Evolutionary conservation across 2,888 invertebrate species (phyloP), one percentile per base, ranked within the genome.

Genomic region (Isotomurus palustris): DNA sequence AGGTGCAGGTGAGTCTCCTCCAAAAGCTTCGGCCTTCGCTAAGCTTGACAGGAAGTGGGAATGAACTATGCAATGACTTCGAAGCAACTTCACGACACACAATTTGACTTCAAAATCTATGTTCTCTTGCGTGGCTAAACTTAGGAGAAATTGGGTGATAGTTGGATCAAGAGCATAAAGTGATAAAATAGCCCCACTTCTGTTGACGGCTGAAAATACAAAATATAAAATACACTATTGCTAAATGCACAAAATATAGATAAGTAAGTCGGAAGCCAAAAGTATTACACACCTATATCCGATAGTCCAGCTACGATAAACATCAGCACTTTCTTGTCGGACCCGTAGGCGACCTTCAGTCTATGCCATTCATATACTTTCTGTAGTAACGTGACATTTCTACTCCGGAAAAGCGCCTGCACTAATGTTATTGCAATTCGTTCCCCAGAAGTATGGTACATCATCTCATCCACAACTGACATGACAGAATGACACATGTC

Each of bases 21-120:
- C 56, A 51, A 63, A 67, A 8, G 59, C 56, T 19, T 63, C 63
- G 2, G 62, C 57, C 14, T 60, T 62, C 4, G 63, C 61, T 25
- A 68, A 56, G 44, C 68, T 68, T 1, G 68, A 66, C 2, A 68
- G 65, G 41, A 67, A 69, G 43, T 69, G 67, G 6, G 69, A 69
- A 53, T 69, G 67, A 2, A 64, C 55, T 1, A 55, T 36, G 47
- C 67, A 69, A 53, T 69, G 69, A 10, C 60, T 51, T 38, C 59
- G 61, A 3, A 69, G 47, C 43, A 69, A 35, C 29, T 64, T 56
- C 38, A 62, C 45, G 10, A 64, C 51, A 14, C 58, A 54, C 21
- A 53, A 43, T 19, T 45, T 28, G 1, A 58, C 51, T 14, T 56
- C 32, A 24, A 28, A 27, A 52, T 63, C 56, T 0, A 51, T 43